phyloP scores from a whole-genome alignment of 2,888 invertebrate species.

The Caenorhabditis plicata region DNA sequence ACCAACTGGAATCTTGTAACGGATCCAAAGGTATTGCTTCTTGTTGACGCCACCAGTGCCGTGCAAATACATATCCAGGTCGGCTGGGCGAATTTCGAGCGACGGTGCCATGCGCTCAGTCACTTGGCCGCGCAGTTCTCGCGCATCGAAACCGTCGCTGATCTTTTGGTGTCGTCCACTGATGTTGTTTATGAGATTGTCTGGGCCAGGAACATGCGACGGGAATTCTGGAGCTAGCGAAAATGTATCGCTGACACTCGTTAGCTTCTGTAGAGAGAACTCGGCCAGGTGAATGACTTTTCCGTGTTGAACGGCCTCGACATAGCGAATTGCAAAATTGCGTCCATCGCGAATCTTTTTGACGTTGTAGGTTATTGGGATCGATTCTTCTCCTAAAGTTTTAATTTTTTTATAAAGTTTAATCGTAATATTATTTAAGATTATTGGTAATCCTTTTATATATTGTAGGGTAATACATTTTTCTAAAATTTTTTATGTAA shows the following conservation, averaged over 20 bases:
- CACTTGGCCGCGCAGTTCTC: constrained; percentile 44
- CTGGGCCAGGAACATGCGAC: constrained; percentile 38
- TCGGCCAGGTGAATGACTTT: constrained; percentile 53
- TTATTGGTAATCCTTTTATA: not conserved
- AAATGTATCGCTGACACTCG: constrained; percentile 39
- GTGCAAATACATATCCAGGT: constrained; percentile 42
- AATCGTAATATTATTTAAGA: not conserved
- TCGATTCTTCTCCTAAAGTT: constrained; percentile 37
- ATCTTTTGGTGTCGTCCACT: constrained; percentile 35
- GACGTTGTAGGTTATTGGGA: constrained; percentile 51
- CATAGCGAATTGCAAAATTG: constrained; percentile 55
- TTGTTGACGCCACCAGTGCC: constrained; percentile 46
- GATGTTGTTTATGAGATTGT: constrained; percentile 37
- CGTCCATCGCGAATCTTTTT: constrained; percentile 53
- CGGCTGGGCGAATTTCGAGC: constrained; percentile 45
- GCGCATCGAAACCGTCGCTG: constrained; percentile 34
- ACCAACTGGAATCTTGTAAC: constrained; percentile 51
- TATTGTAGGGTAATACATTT: not conserved
- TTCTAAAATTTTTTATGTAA: not conserved
- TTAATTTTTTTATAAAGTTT: not conserved
- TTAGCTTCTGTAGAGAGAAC: constrained; percentile 51
- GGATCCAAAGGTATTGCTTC: constrained; percentile 51
- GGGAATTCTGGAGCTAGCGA: constrained; percentile 47
- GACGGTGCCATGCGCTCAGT: constrained; percentile 47
- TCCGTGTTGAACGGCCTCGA: constrained; percentile 50